Conservation (phyloP, 2,797 vertebrate genomes). For the Spheniscus humboldti region DNA sequence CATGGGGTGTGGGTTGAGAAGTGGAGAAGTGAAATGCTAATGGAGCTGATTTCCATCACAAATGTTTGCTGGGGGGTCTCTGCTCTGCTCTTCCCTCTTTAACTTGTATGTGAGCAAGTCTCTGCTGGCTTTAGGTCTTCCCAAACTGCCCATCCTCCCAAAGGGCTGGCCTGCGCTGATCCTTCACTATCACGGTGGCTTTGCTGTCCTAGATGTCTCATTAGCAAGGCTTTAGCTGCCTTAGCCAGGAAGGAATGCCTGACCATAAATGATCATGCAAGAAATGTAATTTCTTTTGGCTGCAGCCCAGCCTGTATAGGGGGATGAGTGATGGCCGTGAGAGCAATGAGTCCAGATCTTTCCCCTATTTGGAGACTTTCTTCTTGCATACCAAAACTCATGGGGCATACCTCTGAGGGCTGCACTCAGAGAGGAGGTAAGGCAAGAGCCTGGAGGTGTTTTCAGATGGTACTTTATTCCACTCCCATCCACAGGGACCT, state of each 20-base stretch:
- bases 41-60: background rate
- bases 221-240: background rate
- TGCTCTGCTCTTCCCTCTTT: background rate
- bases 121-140: background rate
- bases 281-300: background rate
- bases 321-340: background rate
- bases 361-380: slow-evolving; percentile 18
- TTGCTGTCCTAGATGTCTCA: background rate
- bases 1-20: background rate
- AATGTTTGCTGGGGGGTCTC: background rate
- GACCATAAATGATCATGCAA: slow-evolving; percentile 8
- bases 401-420: background rate
- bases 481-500: background rate
- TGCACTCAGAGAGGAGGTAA: background rate
- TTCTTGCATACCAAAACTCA: background rate
- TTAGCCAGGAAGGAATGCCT: background rate
- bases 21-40: background rate
- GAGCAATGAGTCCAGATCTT: background rate
- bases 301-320: background rate
- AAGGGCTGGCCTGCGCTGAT: background rate
- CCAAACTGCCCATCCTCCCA: background rate
- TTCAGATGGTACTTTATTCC: background rate
- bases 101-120: background rate
- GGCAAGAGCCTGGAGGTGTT: background rate
- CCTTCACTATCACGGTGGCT: rapidly evolving